These are phyloP conservation scores for Hydractinia symbiolongicarpus DNA, from an alignment of 30 jellyfish, hydroid and myxozoan genomes.

Conservation along the genomic window DNA sequence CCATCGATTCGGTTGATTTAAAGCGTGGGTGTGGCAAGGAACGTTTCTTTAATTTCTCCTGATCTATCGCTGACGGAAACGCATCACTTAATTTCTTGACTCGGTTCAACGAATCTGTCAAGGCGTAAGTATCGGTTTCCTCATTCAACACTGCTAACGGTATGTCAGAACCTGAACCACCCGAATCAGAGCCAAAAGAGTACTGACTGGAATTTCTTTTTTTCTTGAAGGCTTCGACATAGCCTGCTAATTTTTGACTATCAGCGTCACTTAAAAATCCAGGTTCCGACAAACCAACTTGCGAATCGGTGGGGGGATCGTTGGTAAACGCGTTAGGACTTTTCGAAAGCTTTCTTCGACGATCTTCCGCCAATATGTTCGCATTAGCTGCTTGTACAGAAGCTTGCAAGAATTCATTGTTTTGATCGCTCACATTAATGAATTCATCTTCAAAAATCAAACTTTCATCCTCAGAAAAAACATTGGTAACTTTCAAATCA, in stretches of 20 bases:
- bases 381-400: constrained; percentile 8
- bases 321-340: constrained; percentile 14
- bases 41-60: constrained; percentile 37
- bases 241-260: constrained; percentile 20
- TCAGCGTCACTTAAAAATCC: constrained; percentile 25
- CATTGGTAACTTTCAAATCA: constrained; percentile 12
- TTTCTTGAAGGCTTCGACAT: constrained; percentile 28
- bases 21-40: constrained; percentile 34
- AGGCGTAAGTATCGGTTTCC: constrained; percentile 28
- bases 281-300: constrained; percentile 6
- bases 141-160: constrained; percentile 27
- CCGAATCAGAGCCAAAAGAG: constrained; percentile 39
- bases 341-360: constrained; percentile 9
- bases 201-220: constrained; percentile 19
- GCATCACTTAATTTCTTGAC: constrained; percentile 42
- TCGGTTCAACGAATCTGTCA: constrained; percentile 28
- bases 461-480: constrained; percentile 25
- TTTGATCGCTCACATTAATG: constrained; percentile 12
- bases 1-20: constrained; percentile 15
- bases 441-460: constrained; percentile 37
- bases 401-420: constrained; percentile 5
- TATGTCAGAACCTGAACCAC: constrained; percentile 22
- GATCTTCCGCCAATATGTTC: constrained; percentile 7
- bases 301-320: constrained; percentile 5
- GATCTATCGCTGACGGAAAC: constrained; percentile 33